Base-by-base conservation (phyloP, 2,113 vertebrate genomes). In the Myodes glareolus region DNA sequence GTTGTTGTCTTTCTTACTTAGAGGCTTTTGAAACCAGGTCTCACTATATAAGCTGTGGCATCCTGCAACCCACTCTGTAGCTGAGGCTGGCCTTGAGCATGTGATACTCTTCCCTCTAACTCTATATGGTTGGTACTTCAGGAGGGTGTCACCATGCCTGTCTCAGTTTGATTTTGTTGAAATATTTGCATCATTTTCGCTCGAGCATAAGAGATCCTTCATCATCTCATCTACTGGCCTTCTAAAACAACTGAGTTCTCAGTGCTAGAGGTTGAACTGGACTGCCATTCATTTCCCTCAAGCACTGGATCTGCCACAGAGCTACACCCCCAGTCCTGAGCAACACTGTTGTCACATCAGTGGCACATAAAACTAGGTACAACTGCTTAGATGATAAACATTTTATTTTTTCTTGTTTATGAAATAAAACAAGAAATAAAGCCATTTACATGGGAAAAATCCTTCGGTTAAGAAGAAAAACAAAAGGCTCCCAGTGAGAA, bases 321-420 rank as follows among this genome's bases (percentile, higher is more conserved):
- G 82, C 39, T 75, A 63, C 23, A 50, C 1, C 5, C 2, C 47
- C 65, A 61, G 42, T 5, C 33, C 45, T 70, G 31, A 92, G 25
- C 68, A 75, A 72, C 80, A 39, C 67, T 63, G 65, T 47, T 78
- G 39, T 80, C 42, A 25, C 39, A 27, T 31, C 85, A 3, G 21
- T n/a, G 52, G 17, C 36, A 21, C 70, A 8, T 55, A 87, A 72
- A 77, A 87, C 78, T 76, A 52, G 16, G 6, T n/a, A 93, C 31
- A 78, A 45, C 42, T 78, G 2, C 91, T 86, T 47, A 81, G 42
- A 61, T 50, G 67, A 88, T 89, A 39, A 63, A 29, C 11, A 1
- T 65, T 93, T 93, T 90, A 80, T 72, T 95, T 85, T n/a, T n/a
- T n/a, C n/a, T n/a, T n/a, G n/a, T 96, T 93, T 88, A 82, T 36